A percentile compares a stretch with the other conserved stretches of the same genome.
Conservation (phyloP, 2,888 invertebrate species). For the Acronicta leporina region DNA sequence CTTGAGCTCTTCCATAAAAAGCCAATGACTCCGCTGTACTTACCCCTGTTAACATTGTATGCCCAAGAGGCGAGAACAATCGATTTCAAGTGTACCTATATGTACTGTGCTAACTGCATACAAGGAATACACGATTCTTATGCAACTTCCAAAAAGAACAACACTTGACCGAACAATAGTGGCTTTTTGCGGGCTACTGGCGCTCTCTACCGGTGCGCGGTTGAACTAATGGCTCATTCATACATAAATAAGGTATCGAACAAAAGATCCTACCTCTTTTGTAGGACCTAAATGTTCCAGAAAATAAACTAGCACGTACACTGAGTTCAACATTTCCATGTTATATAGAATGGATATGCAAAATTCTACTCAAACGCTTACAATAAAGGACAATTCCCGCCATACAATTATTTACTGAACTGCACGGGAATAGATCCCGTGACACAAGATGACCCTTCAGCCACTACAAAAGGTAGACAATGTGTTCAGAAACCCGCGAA, state of each 20-base stretch:
- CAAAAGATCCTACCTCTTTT: constrained; percentile 51
- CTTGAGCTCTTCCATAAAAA: too few relatives aligned
- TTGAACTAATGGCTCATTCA: constrained; percentile 60
- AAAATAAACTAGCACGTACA: constrained; percentile 31
- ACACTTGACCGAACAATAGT: constrained; percentile 50
- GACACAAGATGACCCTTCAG: too few relatives aligned
- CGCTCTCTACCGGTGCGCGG: constrained; percentile 43
- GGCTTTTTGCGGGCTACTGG: constrained; percentile 50
- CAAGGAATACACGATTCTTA: constrained; percentile 24
- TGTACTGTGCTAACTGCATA: constrained; percentile 1
- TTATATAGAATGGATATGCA: background rate
- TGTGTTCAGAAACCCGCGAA: too few relatives aligned
- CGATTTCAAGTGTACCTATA: background rate
- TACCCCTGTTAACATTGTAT: background rate
- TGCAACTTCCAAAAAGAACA: constrained; percentile 48
- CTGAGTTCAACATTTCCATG: constrained; percentile 2
- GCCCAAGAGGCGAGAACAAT: background rate
- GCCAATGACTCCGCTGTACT: too few relatives aligned
- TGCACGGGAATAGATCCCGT: too few relatives aligned
- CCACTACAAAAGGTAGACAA: too few relatives aligned
- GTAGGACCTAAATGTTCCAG: constrained; percentile 34
- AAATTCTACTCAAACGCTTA: too few relatives aligned
- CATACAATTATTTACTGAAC: too few relatives aligned
- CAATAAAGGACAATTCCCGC: too few relatives aligned
- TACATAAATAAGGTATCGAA: constrained; percentile 60